Evolutionary conservation across 2,888 invertebrate genomes (phyloP).

Genomic region (Sesamia inferens): DNA sequence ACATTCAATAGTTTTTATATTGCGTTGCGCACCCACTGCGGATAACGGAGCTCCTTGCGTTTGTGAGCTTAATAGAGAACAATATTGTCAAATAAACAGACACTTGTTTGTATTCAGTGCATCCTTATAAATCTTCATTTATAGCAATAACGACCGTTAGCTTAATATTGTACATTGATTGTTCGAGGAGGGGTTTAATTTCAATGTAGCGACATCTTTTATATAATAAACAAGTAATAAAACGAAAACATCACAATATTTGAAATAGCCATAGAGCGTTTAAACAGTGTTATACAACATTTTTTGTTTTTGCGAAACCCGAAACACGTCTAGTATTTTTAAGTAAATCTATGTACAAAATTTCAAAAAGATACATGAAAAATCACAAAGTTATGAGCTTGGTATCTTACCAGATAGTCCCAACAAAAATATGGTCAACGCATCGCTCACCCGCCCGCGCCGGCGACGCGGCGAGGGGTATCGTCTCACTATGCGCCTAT

Average conservation of each 20-base stretch:
- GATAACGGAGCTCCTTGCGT: constrained; percentile 47
- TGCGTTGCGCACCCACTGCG: constrained; percentile 51
- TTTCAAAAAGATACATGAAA: no score
- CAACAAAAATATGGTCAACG: no score
- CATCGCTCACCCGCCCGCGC: no score
- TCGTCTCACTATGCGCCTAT: no score
- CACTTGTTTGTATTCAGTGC: constrained; percentile 50
- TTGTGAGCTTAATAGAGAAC: constrained; percentile 47
- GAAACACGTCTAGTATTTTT: no score
- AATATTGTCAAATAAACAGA: constrained; percentile 32
- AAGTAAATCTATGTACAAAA: no score
- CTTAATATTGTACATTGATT: constrained; percentile 65
- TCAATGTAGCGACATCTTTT: constrained; percentile 1
- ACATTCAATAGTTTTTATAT: constrained; percentile 55
- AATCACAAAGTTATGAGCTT: no score
- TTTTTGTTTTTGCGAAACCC: no score
- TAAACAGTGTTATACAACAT: constrained; percentile 9
- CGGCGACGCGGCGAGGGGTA: no score
- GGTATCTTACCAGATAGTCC: no score
- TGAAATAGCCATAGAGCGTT: constrained; percentile 26
- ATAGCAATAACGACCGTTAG: constrained; percentile 60
- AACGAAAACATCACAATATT: constrained; percentile 45
- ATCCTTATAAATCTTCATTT: constrained; percentile 57
- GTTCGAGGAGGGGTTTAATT: constrained; percentile 45
- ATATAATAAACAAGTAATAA: neutral